Conservation (phyloP, 2,888 invertebrate genomes). For the Mimas tiliae region DNA sequence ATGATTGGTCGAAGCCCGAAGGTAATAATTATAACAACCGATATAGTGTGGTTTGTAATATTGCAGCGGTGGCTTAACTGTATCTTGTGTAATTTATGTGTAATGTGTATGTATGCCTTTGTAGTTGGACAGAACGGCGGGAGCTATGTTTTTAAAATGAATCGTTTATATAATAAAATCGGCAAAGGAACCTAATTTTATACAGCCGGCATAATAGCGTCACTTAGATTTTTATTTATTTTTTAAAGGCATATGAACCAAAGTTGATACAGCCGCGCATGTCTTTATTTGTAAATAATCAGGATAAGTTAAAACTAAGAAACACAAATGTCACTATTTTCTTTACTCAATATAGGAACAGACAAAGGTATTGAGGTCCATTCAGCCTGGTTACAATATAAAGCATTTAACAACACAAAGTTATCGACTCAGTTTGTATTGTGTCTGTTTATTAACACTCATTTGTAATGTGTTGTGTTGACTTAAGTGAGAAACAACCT, state of each 20-base stretch:
- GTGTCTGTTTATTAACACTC: not conserved
- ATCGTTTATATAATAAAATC: not conserved
- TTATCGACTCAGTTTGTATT: too few relatives aligned
- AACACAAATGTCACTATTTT: not conserved
- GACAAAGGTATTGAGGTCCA: not conserved
- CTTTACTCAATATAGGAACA: not conserved
- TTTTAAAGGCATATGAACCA: too few relatives aligned
- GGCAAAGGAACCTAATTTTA: too few relatives aligned
- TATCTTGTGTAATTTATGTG: conserved; percentile 1
- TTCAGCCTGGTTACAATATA: not conserved
- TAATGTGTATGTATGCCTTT: too few relatives aligned
- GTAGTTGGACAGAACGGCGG: not conserved
- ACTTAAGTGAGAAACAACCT: not conserved
- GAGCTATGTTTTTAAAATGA: not conserved
- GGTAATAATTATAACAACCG: not conserved
- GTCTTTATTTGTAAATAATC: too few relatives aligned
- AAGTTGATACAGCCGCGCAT: too few relatives aligned
- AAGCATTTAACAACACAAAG: too few relatives aligned
- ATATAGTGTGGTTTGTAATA: not conserved
- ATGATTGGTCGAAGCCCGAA: not conserved
- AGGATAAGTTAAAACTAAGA: too few relatives aligned
- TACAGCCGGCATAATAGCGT: too few relatives aligned
- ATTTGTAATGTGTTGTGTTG: not conserved
- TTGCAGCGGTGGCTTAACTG: conserved; percentile 4
- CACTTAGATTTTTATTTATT: too few relatives aligned